phyloP scores from a whole-genome alignment of 2,888 invertebrate genomes.

The Leptothorax acervorum region DNA sequence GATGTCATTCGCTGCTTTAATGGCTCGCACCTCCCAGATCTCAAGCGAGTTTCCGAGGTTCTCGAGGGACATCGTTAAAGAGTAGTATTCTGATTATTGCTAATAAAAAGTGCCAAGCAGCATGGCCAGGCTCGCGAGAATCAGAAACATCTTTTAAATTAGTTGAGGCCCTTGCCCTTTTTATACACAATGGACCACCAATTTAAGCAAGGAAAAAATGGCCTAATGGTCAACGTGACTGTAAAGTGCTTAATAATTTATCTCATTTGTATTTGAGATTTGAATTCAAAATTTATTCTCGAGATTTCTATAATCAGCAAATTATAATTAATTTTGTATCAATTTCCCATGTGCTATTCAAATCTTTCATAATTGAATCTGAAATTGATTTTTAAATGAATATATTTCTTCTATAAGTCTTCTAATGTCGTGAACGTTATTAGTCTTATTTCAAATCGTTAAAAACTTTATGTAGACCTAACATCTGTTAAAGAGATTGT shows the following conservation, averaged over 20 bases:
- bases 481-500: background rate
- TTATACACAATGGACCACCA: background rate
- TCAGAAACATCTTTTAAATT: background rate
- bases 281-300: too few species aligned
- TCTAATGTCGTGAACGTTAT: background rate
- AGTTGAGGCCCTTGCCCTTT: background rate
- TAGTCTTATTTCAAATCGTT: background rate
- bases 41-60: background rate
- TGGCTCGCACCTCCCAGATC: slow-evolving; percentile 29
- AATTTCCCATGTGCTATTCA: background rate
- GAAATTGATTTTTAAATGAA: slow-evolving; percentile 3
- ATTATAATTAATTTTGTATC: background rate
- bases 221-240: background rate
- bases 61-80: slow-evolving; percentile 61
- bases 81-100: slow-evolving; percentile 48
- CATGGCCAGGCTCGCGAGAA: background rate
- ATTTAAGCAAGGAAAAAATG: background rate
- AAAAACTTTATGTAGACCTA: background rate
- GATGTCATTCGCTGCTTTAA: slow-evolving; percentile 42
- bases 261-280: background rate
- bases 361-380: background rate
- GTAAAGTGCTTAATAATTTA: background rate
- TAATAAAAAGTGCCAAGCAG: slow-evolving; percentile 64
- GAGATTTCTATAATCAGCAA: background rate
- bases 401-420: background rate